Conservation (phyloP, 2,888 invertebrate genomes). For the Drosophila parthenogenetica region DNA sequence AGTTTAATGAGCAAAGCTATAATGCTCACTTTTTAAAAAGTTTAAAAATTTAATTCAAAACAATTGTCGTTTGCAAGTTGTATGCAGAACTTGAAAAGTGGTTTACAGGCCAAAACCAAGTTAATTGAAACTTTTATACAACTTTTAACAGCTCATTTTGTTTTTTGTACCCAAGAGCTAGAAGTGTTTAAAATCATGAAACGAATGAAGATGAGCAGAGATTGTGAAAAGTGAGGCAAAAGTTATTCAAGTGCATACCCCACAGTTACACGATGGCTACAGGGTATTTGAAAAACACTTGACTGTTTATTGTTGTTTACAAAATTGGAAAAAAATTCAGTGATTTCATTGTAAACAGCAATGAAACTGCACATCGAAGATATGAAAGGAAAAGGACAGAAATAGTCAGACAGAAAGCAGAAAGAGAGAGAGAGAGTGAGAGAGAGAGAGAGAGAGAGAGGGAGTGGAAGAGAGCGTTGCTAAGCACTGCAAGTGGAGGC, state of each 20-base stretch:
- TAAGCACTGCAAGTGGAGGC: not conserved
- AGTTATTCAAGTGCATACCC: not conserved
- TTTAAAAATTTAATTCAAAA: too few relatives aligned
- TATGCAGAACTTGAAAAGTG: too few relatives aligned
- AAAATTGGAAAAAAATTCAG: conserved; percentile 58
- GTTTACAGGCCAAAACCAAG: too few relatives aligned
- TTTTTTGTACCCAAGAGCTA: too few relatives aligned
- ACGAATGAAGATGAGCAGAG: too few relatives aligned
- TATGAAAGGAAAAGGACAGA: not conserved
- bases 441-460: not conserved
- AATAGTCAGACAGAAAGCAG: not conserved
- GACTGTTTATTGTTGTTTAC: conserved; percentile 60
- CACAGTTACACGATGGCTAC: not conserved
- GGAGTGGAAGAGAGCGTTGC: conserved; percentile 13
- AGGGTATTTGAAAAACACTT: conserved; percentile 36
- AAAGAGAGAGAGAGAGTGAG: not conserved
- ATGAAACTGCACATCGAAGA: not conserved
- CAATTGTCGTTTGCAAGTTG: too few relatives aligned
- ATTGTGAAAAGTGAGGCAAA: too few relatives aligned
- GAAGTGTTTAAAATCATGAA: too few relatives aligned
- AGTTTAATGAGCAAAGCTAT: too few relatives aligned
- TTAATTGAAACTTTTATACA: too few relatives aligned
- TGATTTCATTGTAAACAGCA: conserved; percentile 52
- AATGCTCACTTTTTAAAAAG: too few relatives aligned
- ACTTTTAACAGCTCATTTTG: too few relatives aligned